Evolutionary conservation across 2,797 vertebrate genomes (phyloP).

Genomic region (Hypotaenidia okinawae): DNA sequence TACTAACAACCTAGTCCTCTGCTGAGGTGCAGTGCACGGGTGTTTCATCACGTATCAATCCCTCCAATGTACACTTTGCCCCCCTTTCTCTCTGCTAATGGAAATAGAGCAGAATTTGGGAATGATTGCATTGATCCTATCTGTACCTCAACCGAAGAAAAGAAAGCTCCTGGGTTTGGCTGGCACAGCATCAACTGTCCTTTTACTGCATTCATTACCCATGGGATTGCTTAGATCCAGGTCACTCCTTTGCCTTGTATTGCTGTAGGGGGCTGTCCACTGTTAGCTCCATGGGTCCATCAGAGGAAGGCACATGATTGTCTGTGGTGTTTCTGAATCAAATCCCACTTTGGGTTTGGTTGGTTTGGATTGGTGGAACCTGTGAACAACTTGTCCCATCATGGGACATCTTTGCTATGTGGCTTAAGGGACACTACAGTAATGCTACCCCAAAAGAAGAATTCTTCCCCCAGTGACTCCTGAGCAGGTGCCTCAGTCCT

Average conservation of each 20-base stretch:
- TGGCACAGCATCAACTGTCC: background rate
- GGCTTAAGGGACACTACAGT: background rate
- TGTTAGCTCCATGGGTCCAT: background rate
- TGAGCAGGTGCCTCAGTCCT: background rate
- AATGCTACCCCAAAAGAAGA: background rate
- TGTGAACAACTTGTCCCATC: background rate
- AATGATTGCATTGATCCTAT: background rate
- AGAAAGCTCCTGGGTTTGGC: background rate
- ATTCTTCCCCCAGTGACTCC: background rate
- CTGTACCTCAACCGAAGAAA: background rate
- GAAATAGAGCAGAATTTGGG: background rate
- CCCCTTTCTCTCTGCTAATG: background rate
- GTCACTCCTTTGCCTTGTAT: background rate
- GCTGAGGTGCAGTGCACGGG: background rate
- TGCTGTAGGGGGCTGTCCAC: background rate
- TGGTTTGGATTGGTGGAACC: background rate
- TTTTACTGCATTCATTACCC: background rate
- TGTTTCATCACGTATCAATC: background rate
- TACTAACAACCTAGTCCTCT: background rate
- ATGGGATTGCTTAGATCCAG: background rate
- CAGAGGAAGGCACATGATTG: background rate
- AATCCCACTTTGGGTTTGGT: background rate
- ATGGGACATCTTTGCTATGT: background rate
- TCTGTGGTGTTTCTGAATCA: background rate
- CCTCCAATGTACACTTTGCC: background rate